Evolutionary conservation across 2,797 vertebrate species (phyloP).

Genomic region (Eremophila alpestris): DNA sequence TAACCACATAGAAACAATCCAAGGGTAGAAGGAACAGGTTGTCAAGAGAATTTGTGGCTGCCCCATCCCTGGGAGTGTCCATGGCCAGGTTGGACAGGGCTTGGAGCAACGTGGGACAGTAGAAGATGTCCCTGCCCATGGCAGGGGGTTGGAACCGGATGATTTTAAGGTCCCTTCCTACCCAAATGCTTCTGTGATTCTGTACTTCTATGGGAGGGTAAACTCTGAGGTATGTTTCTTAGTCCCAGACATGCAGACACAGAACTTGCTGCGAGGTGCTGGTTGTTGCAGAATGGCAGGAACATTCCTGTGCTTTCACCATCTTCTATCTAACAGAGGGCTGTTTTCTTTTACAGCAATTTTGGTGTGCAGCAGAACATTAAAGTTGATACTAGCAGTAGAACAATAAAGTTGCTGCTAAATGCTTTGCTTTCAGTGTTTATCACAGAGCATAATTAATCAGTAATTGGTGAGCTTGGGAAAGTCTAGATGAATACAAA

Average conservation of each 20-base stretch:
- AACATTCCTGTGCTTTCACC: background rate
- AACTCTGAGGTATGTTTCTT: background rate
- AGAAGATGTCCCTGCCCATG: background rate
- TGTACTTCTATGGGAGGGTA: background rate
- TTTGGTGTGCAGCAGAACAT: background rate
- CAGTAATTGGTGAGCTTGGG: background rate
- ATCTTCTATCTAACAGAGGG: background rate
- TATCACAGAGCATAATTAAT: background rate
- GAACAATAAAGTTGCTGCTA: background rate
- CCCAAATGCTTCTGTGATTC: background rate
- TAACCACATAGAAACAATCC: background rate
- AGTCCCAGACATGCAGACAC: background rate
- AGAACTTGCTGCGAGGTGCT: background rate
- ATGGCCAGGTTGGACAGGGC: fast-evolving
- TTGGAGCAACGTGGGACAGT: fast-evolving
- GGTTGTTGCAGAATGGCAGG: background rate
- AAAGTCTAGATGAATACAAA: background rate
- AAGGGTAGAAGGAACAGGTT: background rate
- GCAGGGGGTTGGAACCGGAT: background rate
- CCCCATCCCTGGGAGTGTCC: background rate
- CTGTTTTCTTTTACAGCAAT: background rate
- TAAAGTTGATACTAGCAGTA: background rate
- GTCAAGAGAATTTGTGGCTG: background rate
- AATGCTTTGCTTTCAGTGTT: background rate
- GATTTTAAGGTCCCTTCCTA: background rate